Base-by-base conservation (phyloP, 2,113 vertebrate genomes). In the Myocastor coypus region DNA sequence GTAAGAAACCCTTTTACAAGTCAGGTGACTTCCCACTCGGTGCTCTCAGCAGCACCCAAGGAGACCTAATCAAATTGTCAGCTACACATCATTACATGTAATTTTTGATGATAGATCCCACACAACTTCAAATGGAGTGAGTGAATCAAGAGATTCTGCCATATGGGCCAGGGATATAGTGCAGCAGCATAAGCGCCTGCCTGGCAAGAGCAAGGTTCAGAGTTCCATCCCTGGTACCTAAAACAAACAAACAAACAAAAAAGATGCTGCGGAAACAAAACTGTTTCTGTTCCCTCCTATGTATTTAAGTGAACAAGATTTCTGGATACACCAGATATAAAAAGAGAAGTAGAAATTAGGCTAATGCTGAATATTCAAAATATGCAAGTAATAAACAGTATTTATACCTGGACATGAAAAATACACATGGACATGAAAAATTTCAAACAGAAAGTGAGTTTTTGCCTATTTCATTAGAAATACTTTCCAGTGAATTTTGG, bases 51-150 rank as follows among this genome's bases (percentile, higher is more conserved):
- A 3, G 19, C 19, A 11, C 66, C 68, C 88, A 94, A 86, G 63
- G 55, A 55, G 46, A 92, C 50, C 88, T 80, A 91, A 94, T 68
- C 1, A 0, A 81, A 89, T 55, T 88, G 50, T 95, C 80, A 59
- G 86, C 78, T 71, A 83, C 92, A 80, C 86, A 95, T 87, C 57
- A 59, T 87, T 87, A 32, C 50, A 40, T 0, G 1, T 89, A 42
- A 93, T 77, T 95, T 96, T 82, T 94, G 87, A 87, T 83, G 59
- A 55, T 7, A 78, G 71, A 59, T 37, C 13, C 34, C 64, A 81
- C 7, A 10, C 10, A 59, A 63, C 64, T 42, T 95, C 77, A 61
- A 73, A 95, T 80, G 19, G 86, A 55, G 26, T 82, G 28, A 46
- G 20, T 64, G 61, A 63, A 52, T 4, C 6, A 0, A 37, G 28